Base-by-base conservation (phyloP, 1,140 invertebrate genomes). In the Leptonema lineaticorne region DNA sequence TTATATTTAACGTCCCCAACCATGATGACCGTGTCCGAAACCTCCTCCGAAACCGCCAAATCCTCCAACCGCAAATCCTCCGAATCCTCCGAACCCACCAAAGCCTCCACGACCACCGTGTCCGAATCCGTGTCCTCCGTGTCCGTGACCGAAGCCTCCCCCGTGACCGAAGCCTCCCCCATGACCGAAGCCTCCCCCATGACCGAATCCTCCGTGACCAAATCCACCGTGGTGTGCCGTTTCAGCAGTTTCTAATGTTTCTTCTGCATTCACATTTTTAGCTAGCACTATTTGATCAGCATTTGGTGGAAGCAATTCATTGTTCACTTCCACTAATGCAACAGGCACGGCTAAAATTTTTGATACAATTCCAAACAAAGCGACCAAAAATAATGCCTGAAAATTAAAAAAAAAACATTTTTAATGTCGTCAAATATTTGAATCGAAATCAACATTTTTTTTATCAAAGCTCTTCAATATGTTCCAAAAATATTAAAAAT, bases 1-100 rank as follows among this genome's bases (percentile, higher is more conserved):
- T n/a, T n/a, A n/a, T n/a, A 1, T 53, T 53, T 4, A 48, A 22
- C 28, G 11, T 30, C 57, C 57, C 28, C 28, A 59, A 33, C 57
- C 57, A 30, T 59, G 57, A 59, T 59, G 57, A 16, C 22, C 18
- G 18, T 11, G 37, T 20, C 46, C 46, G 46, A 22, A 53, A 53
- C 50, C 50, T 11, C 50, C 50, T 26, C 50, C 50, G 5, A 4
- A 41, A 16, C 37, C 22, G 3, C 50, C 57, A 16, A 59, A 59
- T 7, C 59, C 59, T 24, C 59, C 59, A 22, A 16, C 59, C 2
- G 16, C 37, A 22, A 62, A 62, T 4, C 58, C 58, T 37, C 29
- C 58, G 20, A 60, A 59, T 7, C 58, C 58, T 28, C 58, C 58
- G 58, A 57, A 57, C 14, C 58, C 58, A 9, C 58, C 30, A 20